phyloP scores from a whole-genome alignment of 2,888 invertebrate genomes.

The Podotricha telesiphe region DNA sequence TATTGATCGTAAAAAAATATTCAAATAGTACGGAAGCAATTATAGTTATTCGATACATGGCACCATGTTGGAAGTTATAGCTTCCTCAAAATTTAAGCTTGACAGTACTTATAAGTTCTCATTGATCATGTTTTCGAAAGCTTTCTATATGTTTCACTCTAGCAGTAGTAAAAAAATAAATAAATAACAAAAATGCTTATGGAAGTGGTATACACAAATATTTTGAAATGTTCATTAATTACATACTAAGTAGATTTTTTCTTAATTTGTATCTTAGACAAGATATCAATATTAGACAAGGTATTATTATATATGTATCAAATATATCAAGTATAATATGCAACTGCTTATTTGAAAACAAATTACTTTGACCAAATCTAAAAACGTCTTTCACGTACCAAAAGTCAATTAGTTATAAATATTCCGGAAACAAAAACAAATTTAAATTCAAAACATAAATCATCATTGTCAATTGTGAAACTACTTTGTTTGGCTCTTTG shows the following conservation, averaged over 20 bases:
- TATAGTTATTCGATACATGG: neutral
- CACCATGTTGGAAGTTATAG: neutral
- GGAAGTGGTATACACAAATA: no score
- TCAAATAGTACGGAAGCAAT: neutral
- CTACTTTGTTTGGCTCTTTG: slow-evolving; percentile 12
- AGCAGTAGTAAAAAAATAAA: no score
- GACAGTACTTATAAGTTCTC: neutral
- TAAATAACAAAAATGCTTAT: no score
- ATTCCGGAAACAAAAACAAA: neutral
- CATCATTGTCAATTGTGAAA: slow-evolving; percentile 1
- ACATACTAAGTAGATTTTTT: no score
- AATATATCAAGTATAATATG: neutral
- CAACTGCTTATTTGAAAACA: neutral
- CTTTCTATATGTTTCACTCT: no score
- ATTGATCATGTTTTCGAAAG: neutral
- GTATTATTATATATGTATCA: no score
- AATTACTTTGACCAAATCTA: neutral
- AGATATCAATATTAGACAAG: no score
- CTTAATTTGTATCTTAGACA: no score
- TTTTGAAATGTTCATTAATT: no score
- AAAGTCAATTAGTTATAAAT: neutral
- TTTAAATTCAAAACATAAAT: slow-evolving; percentile 8
- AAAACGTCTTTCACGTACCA: neutral
- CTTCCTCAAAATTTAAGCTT: neutral
- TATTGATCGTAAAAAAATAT: neutral